Percentiles rank a stretch among this genome's conserved stretches.
phyloP scores from a whole-genome alignment of 1,140 invertebrate genomes.

The Drosophila pallidifrons region DNA sequence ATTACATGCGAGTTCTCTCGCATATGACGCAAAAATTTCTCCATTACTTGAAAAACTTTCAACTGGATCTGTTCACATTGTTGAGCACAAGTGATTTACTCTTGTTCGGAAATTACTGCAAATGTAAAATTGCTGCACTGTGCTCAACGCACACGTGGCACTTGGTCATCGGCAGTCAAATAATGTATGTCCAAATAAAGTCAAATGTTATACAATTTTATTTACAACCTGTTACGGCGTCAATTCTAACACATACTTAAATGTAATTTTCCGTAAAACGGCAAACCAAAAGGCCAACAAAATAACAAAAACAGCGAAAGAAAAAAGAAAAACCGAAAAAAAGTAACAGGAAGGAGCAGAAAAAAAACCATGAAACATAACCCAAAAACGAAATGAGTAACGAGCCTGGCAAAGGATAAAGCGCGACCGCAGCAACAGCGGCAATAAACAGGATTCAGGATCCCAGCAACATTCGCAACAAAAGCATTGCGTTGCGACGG shows the following conservation, averaged over 20 bases:
- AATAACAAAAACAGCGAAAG: slow-evolving; percentile 7
- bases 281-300: slow-evolving; percentile 55
- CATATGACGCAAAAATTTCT: background rate
- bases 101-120: slow-evolving; percentile 1
- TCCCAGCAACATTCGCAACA: slow-evolving; percentile 42
- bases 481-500: slow-evolving; percentile 11
- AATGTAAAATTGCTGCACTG: background rate
- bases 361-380: slow-evolving; percentile 57
- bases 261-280: slow-evolving; percentile 78
- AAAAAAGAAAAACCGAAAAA: background rate
- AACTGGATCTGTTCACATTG: slow-evolving; percentile 15
- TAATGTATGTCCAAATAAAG: slow-evolving; percentile 42
- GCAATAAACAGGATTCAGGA: slow-evolving; percentile 61
- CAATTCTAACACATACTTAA: slow-evolving; percentile 82
- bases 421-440: slow-evolving; percentile 50
- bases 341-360: background rate
- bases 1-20: slow-evolving; percentile 37
- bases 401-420: slow-evolving; percentile 70
- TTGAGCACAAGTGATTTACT: slow-evolving; percentile 17
- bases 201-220: slow-evolving; percentile 61
- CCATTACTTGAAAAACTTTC: slow-evolving; percentile 14
- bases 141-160: background rate
- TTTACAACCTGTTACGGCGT: slow-evolving; percentile 80
- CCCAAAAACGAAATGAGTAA: slow-evolving; percentile 52
- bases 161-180: slow-evolving; percentile 1